Evolutionary conservation across 2,888 invertebrate genomes (phyloP).

Genomic region (Paralinhomoeus sp.): DNA sequence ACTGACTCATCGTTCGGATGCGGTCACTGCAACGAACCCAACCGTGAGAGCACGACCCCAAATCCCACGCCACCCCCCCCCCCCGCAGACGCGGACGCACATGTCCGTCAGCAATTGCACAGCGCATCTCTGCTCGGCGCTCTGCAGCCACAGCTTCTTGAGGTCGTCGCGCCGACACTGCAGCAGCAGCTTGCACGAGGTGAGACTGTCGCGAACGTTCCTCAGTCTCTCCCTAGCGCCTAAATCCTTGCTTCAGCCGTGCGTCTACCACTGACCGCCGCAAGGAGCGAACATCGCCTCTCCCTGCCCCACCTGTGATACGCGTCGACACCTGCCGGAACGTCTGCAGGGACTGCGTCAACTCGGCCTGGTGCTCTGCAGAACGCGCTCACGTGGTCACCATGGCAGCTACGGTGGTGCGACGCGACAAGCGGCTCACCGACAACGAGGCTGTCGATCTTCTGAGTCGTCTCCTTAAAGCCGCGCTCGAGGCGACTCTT

Average conservation of each 20-base stretch:
- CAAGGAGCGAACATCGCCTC: no score
- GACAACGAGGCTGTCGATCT: slow-evolving; percentile 63
- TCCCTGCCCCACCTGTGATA: slow-evolving; percentile 40
- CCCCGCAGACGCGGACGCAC: slow-evolving; percentile 32
- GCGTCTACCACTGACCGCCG: no score
- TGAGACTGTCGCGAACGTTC: slow-evolving; percentile 53
- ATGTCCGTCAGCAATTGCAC: slow-evolving; percentile 67
- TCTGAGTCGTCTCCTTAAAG: slow-evolving; percentile 67
- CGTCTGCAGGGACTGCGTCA: slow-evolving; percentile 51
- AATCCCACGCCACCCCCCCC: background rate
- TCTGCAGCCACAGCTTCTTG: slow-evolving; percentile 74
- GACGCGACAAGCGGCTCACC: slow-evolving; percentile 25
- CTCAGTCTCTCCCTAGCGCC: slow-evolving; percentile 50
- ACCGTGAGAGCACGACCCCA: background rate
- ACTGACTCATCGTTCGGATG: background rate
- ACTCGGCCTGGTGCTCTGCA: slow-evolving; percentile 51
- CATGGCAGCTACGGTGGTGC: background rate
- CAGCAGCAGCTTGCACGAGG: slow-evolving; percentile 57
- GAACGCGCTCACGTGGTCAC: slow-evolving; percentile 3
- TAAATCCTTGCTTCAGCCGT: no score
- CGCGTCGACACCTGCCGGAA: slow-evolving; percentile 50
- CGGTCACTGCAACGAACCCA: background rate
- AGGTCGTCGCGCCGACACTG: slow-evolving; percentile 76
- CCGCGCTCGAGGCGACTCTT: slow-evolving; percentile 77
- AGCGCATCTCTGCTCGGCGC: slow-evolving; percentile 79